Percentiles rank a stretch among this genome's conserved stretches.
These are phyloP conservation scores for human DNA, from an alignment of 2,113 vertebrate species.

Conservation along the genomic window GRCh38 chr22:47246001-47246500, in stretches of 20 bases:
- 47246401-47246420: background rate
- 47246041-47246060: background rate
- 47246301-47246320: slow-evolving; percentile 19
- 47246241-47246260: background rate
- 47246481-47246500: too few species aligned
- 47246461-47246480: background rate
- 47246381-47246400: background rate
- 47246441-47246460: fast-evolving
- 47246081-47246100: background rate
- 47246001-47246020: fast-evolving
- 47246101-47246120: background rate
- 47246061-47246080: background rate
- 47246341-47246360: fast-evolving
- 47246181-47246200: background rate
- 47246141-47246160: fast-evolving
- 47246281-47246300: background rate
- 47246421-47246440: background rate
- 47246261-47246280: fast-evolving
- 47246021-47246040: background rate
- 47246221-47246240: fast-evolving
- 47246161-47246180: background rate
- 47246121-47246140: background rate
- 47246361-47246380: too few species aligned
- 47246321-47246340: fast-evolving
- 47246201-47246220: background rate